Evolutionary conservation across 1,140 invertebrate species (phyloP), one percentile per base, ranked within the genome.

Genomic region (Lethocerus indicus): DNA sequence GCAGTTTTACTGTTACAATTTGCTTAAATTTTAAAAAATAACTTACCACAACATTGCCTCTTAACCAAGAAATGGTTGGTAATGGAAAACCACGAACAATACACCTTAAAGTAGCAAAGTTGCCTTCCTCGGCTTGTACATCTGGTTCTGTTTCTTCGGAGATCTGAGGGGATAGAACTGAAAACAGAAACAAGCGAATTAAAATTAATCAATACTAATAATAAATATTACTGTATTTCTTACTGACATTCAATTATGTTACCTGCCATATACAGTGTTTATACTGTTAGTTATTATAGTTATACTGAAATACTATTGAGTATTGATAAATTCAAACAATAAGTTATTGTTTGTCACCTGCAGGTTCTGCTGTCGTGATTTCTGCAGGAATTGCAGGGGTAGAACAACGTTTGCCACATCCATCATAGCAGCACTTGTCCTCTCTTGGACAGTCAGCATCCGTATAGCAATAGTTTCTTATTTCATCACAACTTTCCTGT

Each of bases 401-500:
- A 0, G 83, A 61, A 59, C 87, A 91, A 5, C 76, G 68, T 18
- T 69, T 69, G 6, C 79, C 79, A 59, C 88, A 91, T 29, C 80
- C 83, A 56, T 75, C 80, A 44, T 65, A 66, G 60, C 88, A 93
- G 64, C 88, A 92, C 63, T 92, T 92, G 55, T 72, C 69, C 6
- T 77, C 73, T 23, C 72, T 74, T 3, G 71, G 59, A 63, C 88
- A 93, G 56, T 91, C 84, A 0, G 83, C 81, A 63, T 93, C 88
- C n/a, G 73, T 75, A 42, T 71, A 64, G 61, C 88, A 92, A 60
- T 86, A n/a, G n/a, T n/a, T n/a, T n/a, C n/a, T n/a, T n/a, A n/a
- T 78, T 14, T 68, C 63, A 9, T 72, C 71, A 60, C 86, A 89
- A 41, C 65, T 61, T 2, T 60, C 64, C 23, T 62, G 65, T 43